phyloP scores from a whole-genome alignment of 2,888 invertebrate genomes.

The Perizoma flavofasciatum region DNA sequence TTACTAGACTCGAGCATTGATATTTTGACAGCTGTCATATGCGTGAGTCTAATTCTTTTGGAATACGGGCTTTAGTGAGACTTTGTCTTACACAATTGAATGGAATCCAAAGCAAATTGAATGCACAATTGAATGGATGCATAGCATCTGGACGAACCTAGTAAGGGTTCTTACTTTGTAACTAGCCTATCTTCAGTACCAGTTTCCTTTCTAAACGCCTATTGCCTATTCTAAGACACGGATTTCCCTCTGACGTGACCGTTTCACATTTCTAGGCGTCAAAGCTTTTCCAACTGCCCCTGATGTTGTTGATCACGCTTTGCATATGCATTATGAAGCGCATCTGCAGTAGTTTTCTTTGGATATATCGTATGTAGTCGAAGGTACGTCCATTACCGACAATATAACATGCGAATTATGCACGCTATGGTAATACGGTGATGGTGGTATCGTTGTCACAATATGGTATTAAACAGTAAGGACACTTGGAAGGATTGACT shows the following conservation, averaged over 20 bases:
- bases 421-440: conserved; percentile 70
- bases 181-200: not conserved
- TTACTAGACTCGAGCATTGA: too few relatives aligned
- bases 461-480: conserved; percentile 8
- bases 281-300: conserved; percentile 83
- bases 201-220: conserved; percentile 16
- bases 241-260: conserved; percentile 63
- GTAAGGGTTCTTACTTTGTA: too few relatives aligned
- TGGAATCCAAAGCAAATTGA: too few relatives aligned
- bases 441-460: conserved; percentile 46
- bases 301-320: conserved; percentile 85
- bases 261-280: conserved; percentile 83
- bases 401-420: conserved; percentile 66
- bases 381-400: conserved; percentile 84
- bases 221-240: conserved; percentile 10
- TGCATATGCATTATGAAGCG: conserved; percentile 85
- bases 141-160: too few relatives aligned
- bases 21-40: too few relatives aligned
- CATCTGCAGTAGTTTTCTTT: conserved; percentile 85
- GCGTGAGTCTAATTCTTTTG: too few relatives aligned
- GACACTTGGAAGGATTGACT: not conserved
- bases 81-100: too few relatives aligned
- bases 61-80: too few relatives aligned
- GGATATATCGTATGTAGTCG: conserved; percentile 84
- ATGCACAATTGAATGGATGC: too few relatives aligned